phyloP scores from a whole-genome alignment of 2,888 invertebrate species.

The Girardia tigrina region DNA sequence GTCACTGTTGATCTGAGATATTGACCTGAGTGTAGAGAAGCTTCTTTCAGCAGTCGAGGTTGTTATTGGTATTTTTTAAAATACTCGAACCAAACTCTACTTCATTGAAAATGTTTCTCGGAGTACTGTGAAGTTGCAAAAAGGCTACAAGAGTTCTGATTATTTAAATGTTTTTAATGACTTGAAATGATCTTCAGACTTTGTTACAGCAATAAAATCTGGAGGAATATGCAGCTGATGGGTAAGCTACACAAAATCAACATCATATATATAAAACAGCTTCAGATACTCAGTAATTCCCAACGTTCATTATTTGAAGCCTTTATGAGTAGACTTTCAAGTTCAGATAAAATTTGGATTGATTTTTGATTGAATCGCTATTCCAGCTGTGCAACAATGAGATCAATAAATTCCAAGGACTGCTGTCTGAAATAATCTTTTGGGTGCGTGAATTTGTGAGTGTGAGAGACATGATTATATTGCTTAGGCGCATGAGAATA shows the following conservation, averaged over 20 bases:
- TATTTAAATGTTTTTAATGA: background rate
- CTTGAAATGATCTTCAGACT: background rate
- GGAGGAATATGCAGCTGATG: slow-evolving; percentile 3
- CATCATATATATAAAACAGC: background rate
- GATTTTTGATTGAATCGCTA: background rate
- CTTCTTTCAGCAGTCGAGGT: background rate
- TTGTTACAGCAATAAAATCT: background rate
- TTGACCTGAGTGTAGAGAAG: background rate
- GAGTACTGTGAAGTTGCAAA: background rate
- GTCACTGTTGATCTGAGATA: slow-evolving; percentile 10
- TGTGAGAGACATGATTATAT: background rate
- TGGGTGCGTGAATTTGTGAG: background rate
- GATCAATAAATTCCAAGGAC: background rate
- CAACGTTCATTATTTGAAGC: background rate
- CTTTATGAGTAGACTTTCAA: background rate
- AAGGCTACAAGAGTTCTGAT: background rate
- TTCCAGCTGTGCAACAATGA: background rate
- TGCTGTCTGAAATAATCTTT: background rate
- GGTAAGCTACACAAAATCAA: background rate
- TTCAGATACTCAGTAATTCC: background rate
- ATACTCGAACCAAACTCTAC: background rate
- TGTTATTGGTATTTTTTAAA: background rate
- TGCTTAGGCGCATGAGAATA: slow-evolving; percentile 8
- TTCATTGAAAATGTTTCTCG: background rate
- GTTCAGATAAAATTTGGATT: background rate